A percentile compares a stretch with the other conserved stretches of the same genome.
These are phyloP conservation scores for Sebastes steindachneri DNA, from an alignment of 2,797 vertebrate genomes.

Conservation along the genomic window DNA sequence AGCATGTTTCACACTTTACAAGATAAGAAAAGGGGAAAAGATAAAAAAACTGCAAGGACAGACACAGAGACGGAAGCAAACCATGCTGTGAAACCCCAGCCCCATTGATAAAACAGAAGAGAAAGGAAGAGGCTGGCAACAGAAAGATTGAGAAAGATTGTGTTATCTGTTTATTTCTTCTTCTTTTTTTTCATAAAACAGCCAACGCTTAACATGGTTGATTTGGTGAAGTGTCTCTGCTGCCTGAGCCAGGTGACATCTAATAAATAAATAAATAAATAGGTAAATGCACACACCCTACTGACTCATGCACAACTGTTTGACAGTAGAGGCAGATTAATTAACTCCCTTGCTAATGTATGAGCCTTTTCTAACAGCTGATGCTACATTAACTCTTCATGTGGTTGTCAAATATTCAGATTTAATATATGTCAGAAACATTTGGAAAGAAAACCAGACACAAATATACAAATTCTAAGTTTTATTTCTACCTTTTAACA, in stretches of 20 bases:
- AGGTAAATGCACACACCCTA: neutral
- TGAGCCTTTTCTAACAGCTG: neutral
- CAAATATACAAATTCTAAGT: slow-evolving; percentile 74
- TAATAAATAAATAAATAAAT: neutral
- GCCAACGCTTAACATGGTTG: neutral
- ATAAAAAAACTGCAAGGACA: neutral
- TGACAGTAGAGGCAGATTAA: neutral
- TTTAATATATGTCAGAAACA: neutral
- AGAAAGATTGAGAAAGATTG: neutral
- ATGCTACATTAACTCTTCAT: neutral
- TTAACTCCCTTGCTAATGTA: neutral
- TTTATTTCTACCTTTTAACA: slow-evolving; percentile 83
- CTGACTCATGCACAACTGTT: slow-evolving; percentile 25
- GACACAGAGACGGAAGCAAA: neutral
- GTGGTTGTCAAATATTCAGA: neutral
- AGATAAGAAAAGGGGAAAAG: neutral
- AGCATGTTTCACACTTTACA: neutral
- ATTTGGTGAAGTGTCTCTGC: neutral
- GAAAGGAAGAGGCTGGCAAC: slow-evolving; percentile 1
- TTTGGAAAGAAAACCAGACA: slow-evolving; percentile 46
- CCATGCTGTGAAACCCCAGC: neutral
- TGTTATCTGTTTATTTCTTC: neutral
- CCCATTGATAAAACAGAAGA: neutral
- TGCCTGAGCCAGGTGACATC: neutral
- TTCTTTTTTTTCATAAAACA: neutral